These are phyloP conservation scores for Anas acuta DNA, from an alignment of 2,797 vertebrate genomes.

Conservation along the genomic window DNA sequence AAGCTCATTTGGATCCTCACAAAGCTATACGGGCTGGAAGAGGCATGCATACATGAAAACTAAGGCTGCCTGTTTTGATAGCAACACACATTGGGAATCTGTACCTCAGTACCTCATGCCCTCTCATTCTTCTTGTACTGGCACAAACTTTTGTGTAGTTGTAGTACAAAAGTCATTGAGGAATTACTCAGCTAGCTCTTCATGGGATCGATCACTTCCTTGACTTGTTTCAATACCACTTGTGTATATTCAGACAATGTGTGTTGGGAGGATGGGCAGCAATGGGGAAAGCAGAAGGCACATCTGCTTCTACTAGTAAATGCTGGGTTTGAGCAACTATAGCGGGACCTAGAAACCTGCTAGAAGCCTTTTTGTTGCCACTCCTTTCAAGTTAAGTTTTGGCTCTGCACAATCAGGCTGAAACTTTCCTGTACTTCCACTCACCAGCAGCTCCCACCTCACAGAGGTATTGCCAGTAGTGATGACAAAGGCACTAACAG, in stretches of 20 bases:
- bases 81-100: background rate
- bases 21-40: background rate
- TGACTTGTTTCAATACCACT: background rate
- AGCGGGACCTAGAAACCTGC: background rate
- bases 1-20: background rate
- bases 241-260: background rate
- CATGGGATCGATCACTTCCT: background rate
- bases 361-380: background rate
- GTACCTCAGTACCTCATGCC: background rate
- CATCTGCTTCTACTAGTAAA: background rate
- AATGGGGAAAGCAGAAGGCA: background rate
- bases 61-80: background rate
- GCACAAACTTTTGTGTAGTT: background rate
- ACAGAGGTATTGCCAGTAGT: background rate
- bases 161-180: background rate
- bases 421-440: background rate
- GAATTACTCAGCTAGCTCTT: background rate
- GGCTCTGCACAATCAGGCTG: background rate
- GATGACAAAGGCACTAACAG: constrained; percentile 78
- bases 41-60: background rate
- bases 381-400: background rate
- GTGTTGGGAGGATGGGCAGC: background rate
- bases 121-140: background rate
- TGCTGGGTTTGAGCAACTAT: background rate
- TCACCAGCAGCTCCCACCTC: background rate